Base-by-base conservation (phyloP, 2,888 invertebrate genomes). In the Hemaris fuciformis region DNA sequence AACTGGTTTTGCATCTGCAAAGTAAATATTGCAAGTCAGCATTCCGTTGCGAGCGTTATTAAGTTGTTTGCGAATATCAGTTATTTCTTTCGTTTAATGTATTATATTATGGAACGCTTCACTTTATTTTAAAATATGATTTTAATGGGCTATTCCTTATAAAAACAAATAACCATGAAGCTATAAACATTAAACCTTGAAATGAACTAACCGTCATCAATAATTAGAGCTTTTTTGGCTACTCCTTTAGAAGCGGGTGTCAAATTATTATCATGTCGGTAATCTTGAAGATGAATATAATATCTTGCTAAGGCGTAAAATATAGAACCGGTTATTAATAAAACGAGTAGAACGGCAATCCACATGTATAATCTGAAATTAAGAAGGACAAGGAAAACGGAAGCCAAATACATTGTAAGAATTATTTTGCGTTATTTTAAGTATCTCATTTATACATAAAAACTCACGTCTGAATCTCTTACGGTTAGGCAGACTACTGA, bases 351-450 rank as follows among this genome's bases (percentile, higher is more conserved):
- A 0, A 97, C 95, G 0, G 95, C 94, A 0, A 95, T 86, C 97
- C 97, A 97, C 94, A 97, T 95, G 67, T 94, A 91, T 0, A 94
- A 85, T 68, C 96, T 96, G 79, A 59, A 89, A 82, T 58, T 38
- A 20, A 42, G 59, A 38, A 38, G 43, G 56, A 41, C 25, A 27
- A n/a, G n/a, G n/a, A n/a, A 42, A 27, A 25, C 7, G 13, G 0
- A 8, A 22, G 10, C 1, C 10, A 13, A 10, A 0, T 43, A 10
- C 20, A 43, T 22, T 22, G 8, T 6, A 20, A 8, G 3, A 3
- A 20, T 8, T 8, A 1, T 10, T 43, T 20, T 15, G 43, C 3
- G 20, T 3, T 10, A 8, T 18, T 20, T 6, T 43, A 5, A 0
- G 2, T 48, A n/a, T n/a, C n/a, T n/a, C n/a, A n/a, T n/a, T n/a